Conservation (phyloP, 2,797 vertebrate species). For the Pampus argenteus region DNA sequence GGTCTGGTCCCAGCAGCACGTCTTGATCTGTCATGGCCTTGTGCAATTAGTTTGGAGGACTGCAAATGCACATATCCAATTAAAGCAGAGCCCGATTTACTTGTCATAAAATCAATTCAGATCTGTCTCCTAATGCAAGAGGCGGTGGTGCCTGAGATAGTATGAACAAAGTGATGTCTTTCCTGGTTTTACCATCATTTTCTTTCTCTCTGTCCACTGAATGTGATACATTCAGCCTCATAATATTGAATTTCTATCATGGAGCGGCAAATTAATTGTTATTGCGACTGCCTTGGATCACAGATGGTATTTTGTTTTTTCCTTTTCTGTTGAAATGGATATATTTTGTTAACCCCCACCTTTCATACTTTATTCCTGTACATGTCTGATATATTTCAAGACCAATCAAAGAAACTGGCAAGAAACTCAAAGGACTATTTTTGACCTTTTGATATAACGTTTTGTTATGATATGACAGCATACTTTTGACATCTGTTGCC, state of each 20-base stretch:
- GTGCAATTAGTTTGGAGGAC: slow-evolving; percentile 61
- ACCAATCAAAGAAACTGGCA: slow-evolving; percentile 51
- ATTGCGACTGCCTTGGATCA: slow-evolving; percentile 25
- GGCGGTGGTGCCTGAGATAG: slow-evolving; percentile 31
- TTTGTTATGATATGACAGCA: slow-evolving; percentile 48
- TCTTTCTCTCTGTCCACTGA: slow-evolving; percentile 12
- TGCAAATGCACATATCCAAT: slow-evolving; percentile 66
- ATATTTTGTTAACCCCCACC: too few relatives aligned
- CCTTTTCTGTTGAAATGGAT: slow-evolving; percentile 13
- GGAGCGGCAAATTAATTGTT: slow-evolving; percentile 41
- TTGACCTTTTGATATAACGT: slow-evolving; percentile 48
- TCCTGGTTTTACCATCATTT: slow-evolving; percentile 30
- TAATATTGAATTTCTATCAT: slow-evolving; percentile 50
- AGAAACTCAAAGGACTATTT: slow-evolving; percentile 38
- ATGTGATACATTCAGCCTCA: slow-evolving; percentile 20
- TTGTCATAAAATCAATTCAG: slow-evolving; percentile 80
- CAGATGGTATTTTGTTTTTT: slow-evolving; percentile 31
- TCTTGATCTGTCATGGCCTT: slow-evolving; percentile 39
- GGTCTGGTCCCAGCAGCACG: slow-evolving; percentile 34
- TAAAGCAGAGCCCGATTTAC: slow-evolving; percentile 55
- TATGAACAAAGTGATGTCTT: slow-evolving; percentile 47
- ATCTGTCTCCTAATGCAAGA: slow-evolving; percentile 54
- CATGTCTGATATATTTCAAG: slow-evolving; percentile 45
- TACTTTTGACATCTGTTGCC: slow-evolving; percentile 42
- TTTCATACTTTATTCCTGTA: slow-evolving; percentile 10